Conservation (phyloP, 2,113 vertebrate species). For the Poeciliopsis occidentalis region DNA sequence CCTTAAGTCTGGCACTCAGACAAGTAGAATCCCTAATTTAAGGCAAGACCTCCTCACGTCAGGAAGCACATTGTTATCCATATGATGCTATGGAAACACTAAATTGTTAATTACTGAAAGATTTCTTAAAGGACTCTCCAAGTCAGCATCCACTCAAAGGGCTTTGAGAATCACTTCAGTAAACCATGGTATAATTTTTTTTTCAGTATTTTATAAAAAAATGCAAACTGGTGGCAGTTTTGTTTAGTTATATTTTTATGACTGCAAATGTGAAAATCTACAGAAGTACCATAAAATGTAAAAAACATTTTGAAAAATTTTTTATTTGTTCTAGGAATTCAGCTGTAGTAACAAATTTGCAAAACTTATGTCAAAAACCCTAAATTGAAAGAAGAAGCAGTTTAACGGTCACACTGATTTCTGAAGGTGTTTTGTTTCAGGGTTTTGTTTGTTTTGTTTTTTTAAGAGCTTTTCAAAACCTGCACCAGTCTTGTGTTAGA, state of each 20-base stretch:
- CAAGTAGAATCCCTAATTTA: neutral
- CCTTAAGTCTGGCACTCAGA: neutral
- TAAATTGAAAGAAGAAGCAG: constrained; percentile 23
- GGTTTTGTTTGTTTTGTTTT: constrained; percentile 30
- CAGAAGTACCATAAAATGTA: neutral
- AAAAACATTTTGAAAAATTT: neutral
- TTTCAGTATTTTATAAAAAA: too few relatives aligned
- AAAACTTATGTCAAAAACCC: constrained; percentile 18
- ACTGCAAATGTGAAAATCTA: constrained; percentile 1
- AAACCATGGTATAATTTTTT: too few relatives aligned
- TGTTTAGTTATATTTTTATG: constrained; percentile 1
- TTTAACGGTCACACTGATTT: constrained; percentile 76
- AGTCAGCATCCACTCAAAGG: too few relatives aligned
- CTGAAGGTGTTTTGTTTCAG: constrained; percentile 75
- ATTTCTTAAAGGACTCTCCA: too few relatives aligned
- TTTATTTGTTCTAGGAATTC: neutral
- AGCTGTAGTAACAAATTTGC: constrained; percentile 10
- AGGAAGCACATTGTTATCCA: too few relatives aligned
- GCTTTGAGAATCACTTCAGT: too few relatives aligned
- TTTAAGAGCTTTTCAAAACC: constrained; percentile 76
- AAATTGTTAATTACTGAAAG: too few relatives aligned
- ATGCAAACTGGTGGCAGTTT: neutral
- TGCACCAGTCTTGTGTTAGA: constrained; percentile 21
- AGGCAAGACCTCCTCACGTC: too few relatives aligned
- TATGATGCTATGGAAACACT: too few relatives aligned